Evolutionary conservation across 2,797 vertebrate species (phyloP), one percentile per base, ranked within the genome.

Genomic region (Channallabes apus): DNA sequence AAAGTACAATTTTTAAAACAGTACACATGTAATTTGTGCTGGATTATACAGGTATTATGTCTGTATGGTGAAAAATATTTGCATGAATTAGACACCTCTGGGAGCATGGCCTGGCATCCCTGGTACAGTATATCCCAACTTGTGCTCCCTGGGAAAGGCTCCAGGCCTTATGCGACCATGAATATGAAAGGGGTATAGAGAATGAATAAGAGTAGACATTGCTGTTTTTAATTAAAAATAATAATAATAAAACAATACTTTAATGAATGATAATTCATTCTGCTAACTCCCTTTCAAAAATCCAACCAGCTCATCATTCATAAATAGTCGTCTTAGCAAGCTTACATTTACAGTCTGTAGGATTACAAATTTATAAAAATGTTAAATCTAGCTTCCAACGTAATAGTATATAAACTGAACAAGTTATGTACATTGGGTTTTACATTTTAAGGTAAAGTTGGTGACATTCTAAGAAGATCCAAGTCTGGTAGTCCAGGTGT

Each of bases 21-120:
- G 41, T 51, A 67, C 17, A 80, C n/a, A 80, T 62, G 65, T 67
- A 22, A 54, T 51, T 67, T 67, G n/a, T 54, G 62, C 79, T 80
- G 24, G 3, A 67, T 80, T 24, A 46, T 62, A 35, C 32, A 29
- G 38, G 22, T 38, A 24, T 14, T 32, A 9, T 54, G 41, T 5
- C 41, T 32, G n/a, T 27, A 32, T 80, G 38, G n/a, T 65, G 58
- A 3, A 62, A 62, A 6, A 24, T 41, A 38, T 62, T 79, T 62
- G 17, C 2, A 35, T 15, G 12, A 38, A 62, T 78, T 12, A 4
- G 29, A 20, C 32, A 62, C 22, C 4, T 79, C 12, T 62, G 14
- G 11, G 46, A 51, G 46, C 35, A 41, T 41, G 6, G 38, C 2
- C 38, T 41, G 38, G 46, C 2, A 8, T 8, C 8, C 7, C 41